Percentiles rank a stretch among this genome's conserved stretches.
Evolutionary conservation across 2,113 vertebrate species (phyloP).

Genomic region (Pterocles orientalis): DNA sequence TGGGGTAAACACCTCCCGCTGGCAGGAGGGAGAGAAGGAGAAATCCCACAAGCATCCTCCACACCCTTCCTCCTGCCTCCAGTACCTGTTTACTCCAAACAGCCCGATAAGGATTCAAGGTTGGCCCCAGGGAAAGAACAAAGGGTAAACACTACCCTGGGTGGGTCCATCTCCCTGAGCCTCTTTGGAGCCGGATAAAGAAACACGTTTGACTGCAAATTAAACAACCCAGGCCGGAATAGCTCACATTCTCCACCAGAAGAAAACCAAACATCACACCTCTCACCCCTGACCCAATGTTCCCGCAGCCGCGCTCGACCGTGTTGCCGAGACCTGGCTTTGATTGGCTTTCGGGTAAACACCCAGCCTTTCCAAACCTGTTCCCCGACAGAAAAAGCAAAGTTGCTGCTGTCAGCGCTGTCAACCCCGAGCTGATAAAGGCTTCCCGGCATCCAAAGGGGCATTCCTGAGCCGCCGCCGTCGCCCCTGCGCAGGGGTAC

Average conservation of each 20-base stretch:
- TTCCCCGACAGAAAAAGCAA: conserved; percentile 31
- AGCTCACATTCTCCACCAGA: conserved; percentile 72
- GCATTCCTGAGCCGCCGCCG: conserved; percentile 43
- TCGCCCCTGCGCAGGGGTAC: neutral
- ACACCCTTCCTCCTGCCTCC: conserved; percentile 66
- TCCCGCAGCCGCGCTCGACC: conserved; percentile 39
- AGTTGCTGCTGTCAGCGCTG: conserved; percentile 49
- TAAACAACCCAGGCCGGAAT: conserved; percentile 67
- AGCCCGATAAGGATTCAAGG: conserved; percentile 74
- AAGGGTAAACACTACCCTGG: conserved; percentile 75
- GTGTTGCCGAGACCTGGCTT: conserved; percentile 61
- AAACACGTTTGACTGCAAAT: conserved; percentile 75
- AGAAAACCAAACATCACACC: conserved; percentile 77
- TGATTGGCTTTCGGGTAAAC: conserved; percentile 69
- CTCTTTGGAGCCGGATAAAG: conserved; percentile 67
- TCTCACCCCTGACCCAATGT: conserved; percentile 76
- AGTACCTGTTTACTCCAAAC: conserved; percentile 71
- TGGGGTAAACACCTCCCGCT: conserved; percentile 26
- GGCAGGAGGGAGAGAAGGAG: conserved; percentile 20
- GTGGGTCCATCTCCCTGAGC: conserved; percentile 66
- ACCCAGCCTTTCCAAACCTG: conserved; percentile 67
- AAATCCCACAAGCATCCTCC: conserved; percentile 70
- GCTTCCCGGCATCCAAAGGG: conserved; percentile 43
- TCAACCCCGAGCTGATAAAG: conserved; percentile 66
- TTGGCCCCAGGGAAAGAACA: conserved; percentile 75